Evolutionary conservation across 2,888 invertebrate species (phyloP).

Genomic region (Trachelus tabidus): DNA sequence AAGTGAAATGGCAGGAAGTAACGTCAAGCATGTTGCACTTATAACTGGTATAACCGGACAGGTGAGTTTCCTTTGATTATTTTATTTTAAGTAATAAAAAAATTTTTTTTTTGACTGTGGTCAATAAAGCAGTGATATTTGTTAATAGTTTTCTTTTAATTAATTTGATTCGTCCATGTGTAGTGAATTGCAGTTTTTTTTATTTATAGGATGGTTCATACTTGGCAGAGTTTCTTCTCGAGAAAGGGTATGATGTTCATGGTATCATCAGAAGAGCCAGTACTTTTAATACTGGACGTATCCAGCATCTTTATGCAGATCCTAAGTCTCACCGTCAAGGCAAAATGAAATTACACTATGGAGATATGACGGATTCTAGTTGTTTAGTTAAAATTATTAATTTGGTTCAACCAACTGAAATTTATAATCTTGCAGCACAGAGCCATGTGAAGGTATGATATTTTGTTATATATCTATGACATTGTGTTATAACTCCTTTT

Average conservation of each 20-base stretch:
- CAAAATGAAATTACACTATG: conserved; percentile 94
- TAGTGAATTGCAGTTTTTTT: conserved; percentile 9
- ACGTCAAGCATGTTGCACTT: conserved; percentile 79
- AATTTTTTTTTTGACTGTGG: conserved; percentile 7
- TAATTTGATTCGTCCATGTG: conserved; percentile 11
- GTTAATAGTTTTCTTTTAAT: conserved; percentile 5
- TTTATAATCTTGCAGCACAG: conserved; percentile 98
- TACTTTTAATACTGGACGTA: conserved; percentile 95
- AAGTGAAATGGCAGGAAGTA: conserved; percentile 43
- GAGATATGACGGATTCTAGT: conserved; percentile 98
- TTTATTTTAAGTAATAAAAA: not conserved
- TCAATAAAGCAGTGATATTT: not conserved
- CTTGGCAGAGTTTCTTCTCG: conserved; percentile 90
- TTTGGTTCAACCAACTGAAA: conserved; percentile 86
- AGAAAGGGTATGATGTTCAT: conserved; percentile 95
- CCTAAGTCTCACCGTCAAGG: conserved; percentile 89
- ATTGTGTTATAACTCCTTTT: conserved; percentile 11
- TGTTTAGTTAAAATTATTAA: conserved; percentile 90
- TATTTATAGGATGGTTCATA: conserved; percentile 93
- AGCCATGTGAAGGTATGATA: conserved; percentile 93
- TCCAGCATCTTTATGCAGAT: conserved; percentile 95
- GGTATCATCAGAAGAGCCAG: conserved; percentile 95
- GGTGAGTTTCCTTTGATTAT: conserved; percentile 70
- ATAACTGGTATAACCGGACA: conserved; percentile 98
- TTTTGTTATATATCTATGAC: not conserved